phyloP scores from a whole-genome alignment of 2,888 invertebrate genomes.

The Galerucella pusilla region DNA sequence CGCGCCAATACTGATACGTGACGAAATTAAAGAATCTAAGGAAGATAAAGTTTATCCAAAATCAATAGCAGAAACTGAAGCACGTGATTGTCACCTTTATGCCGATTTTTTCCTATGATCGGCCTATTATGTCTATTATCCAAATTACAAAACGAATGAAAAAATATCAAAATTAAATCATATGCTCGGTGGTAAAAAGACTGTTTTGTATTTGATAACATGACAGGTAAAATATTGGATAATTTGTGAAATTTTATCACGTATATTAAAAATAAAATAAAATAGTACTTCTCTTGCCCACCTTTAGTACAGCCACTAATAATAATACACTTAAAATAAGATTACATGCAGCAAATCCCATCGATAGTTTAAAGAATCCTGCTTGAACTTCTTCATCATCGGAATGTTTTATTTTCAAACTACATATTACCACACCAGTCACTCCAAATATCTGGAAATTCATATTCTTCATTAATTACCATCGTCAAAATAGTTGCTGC shows the following conservation, averaged over 20 bases:
- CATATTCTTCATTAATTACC: conserved; percentile 5
- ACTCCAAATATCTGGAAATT: conserved; percentile 55
- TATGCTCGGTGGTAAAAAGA: too few species aligned
- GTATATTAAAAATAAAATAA: not conserved
- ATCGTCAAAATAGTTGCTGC: not conserved
- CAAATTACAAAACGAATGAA: not conserved
- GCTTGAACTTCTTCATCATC: conserved; percentile 52
- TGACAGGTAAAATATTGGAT: too few species aligned
- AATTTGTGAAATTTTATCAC: too few species aligned
- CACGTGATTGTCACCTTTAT: not conserved
- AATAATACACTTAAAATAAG: conserved; percentile 54
- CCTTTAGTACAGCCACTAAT: conserved; percentile 55
- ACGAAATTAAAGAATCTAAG: too few species aligned
- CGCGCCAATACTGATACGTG: too few species aligned
- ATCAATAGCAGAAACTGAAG: not conserved
- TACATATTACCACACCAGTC: conserved; percentile 54
- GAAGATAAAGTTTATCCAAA: too few species aligned
- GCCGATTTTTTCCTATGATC: not conserved
- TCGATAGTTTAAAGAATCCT: conserved; percentile 57
- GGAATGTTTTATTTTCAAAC: conserved; percentile 51
- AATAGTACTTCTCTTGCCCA: conserved; percentile 34
- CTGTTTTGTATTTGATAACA: too few species aligned
- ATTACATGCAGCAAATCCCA: conserved; percentile 56
- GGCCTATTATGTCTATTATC: not conserved
- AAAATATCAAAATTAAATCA: too few species aligned